Evolutionary conservation across 2,888 invertebrate genomes (phyloP), one percentile per base, ranked within the genome.

Genomic region (Glyphotaelius pellucidus): DNA sequence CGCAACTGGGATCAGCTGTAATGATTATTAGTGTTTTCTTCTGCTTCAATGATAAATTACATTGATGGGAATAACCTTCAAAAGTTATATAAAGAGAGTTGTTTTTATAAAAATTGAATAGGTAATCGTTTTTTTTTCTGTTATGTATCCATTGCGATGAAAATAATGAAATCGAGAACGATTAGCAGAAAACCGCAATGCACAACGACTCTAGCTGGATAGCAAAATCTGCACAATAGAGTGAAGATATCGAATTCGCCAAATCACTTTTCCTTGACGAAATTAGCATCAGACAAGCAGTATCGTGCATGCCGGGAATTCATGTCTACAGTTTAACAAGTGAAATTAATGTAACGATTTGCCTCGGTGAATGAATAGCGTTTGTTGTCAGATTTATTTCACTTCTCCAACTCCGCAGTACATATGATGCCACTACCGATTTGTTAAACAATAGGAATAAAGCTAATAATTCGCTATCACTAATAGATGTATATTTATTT

Each of bases 331-430:
- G 47, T 90, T 80, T 38, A 47, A 42, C 90, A 38, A 90, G 90
- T 90, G 90, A 90, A 81, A 90, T 90, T 81, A 38, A 12, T 90
- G 90, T 90, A 90, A 81, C 90, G 81, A 90, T 81, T 90, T 81
- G 90, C 42, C 79, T 79, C 52, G 12, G 89, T 19, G 90, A 81
- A 90, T 42, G 81, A 90, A 67, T 81, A 81, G 32, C 81, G 81
- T 81, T 42, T 30, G 42, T 81, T 90, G 81, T 42, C 19, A 31
- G 79, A 88, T 88, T 79, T 88, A 88, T 88, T 88, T 32, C 31
- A 79, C 79, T 32, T 19, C 5, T 2, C 67, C 31, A 67, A 88
- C 67, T 89, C 4, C 30, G 89, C 30, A 42, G 81, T 47, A 81
- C 5, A 52, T 4, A 4, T 47, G 3, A 19, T n/a, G 25, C 67